Conservation (phyloP, 1,140 invertebrate genomes). For the Pachyrhynchus sulphureomaculatus region DNA sequence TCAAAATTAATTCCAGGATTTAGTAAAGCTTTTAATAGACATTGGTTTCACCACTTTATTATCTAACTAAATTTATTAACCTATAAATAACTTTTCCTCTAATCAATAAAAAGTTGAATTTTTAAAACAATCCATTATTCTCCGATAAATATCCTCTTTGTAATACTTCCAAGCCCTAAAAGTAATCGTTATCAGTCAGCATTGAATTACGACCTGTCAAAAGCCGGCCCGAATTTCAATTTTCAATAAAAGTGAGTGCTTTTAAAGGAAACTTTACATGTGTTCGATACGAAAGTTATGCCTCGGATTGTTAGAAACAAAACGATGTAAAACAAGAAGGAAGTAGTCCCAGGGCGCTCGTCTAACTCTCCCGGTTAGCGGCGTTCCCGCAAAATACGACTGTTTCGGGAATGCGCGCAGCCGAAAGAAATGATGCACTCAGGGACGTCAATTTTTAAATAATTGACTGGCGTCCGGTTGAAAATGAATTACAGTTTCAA, state of each 20-base stretch:
- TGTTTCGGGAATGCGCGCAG: slow-evolving; percentile 45
- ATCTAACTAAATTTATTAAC: no score
- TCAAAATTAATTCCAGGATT: no score
- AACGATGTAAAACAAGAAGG: slow-evolving; percentile 55
- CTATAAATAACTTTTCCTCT: no score
- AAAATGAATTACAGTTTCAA: slow-evolving; percentile 53
- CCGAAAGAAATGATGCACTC: slow-evolving; percentile 51
- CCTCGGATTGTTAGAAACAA: slow-evolving; percentile 53
- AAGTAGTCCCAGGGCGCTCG: slow-evolving; percentile 42
- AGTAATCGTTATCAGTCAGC: slow-evolving; percentile 49
- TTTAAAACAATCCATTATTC: neutral
- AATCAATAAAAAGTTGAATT: neutral
- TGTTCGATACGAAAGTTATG: slow-evolving; percentile 47
- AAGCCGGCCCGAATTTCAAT: slow-evolving; percentile 50
- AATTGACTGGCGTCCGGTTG: slow-evolving; percentile 55
- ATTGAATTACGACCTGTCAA: slow-evolving; percentile 49
- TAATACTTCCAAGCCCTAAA: slow-evolving; percentile 7
- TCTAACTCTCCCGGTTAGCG: slow-evolving; percentile 20
- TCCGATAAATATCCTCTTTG: slow-evolving; percentile 5
- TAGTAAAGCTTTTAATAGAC: no score
- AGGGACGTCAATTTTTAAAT: slow-evolving; percentile 55
- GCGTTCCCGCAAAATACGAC: slow-evolving; percentile 49
- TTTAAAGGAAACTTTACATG: slow-evolving; percentile 37
- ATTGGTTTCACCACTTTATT: no score
- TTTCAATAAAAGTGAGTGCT: slow-evolving; percentile 51